Evolutionary conservation across 2,888 invertebrate species (phyloP).

Genomic region (Dioctria linearis): DNA sequence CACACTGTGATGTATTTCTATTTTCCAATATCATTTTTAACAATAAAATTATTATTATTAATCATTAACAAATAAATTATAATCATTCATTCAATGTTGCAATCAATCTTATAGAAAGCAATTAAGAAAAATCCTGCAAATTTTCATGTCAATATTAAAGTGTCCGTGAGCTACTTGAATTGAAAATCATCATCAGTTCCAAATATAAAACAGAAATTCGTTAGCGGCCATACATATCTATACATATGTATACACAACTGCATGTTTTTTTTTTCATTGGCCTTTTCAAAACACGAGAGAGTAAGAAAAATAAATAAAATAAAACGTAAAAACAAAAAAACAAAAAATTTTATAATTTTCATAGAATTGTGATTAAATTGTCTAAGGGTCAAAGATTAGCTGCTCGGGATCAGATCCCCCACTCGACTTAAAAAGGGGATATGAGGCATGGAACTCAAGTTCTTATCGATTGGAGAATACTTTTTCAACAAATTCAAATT

Average conservation of each 20-base stretch:
- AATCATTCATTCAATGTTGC: too few relatives aligned
- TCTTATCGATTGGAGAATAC: conserved; percentile 21
- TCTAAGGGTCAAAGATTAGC: conserved; percentile 38
- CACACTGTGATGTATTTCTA: too few relatives aligned
- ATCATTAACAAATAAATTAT: too few relatives aligned
- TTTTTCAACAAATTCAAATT: conserved; percentile 33
- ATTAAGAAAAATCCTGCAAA: too few relatives aligned
- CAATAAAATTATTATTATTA: too few relatives aligned
- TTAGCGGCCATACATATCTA: not conserved
- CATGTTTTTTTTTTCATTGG: not conserved
- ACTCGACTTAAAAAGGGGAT: conserved; percentile 5
- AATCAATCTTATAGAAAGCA: too few relatives aligned
- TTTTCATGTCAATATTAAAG: not conserved
- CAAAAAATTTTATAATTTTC: not conserved
- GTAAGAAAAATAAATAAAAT: not conserved
- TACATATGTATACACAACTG: not conserved
- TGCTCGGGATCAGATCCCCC: conserved; percentile 11
- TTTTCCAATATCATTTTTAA: too few relatives aligned
- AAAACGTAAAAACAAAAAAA: conserved; percentile 31
- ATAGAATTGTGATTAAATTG: conserved; percentile 43
- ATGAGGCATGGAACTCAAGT: not conserved
- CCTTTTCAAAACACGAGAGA: conserved; percentile 5
- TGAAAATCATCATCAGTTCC: not conserved
- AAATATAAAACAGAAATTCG: not conserved
- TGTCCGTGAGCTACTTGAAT: conserved; percentile 31